Conservation (phyloP, 2,113 vertebrate genomes). For the Herpailurus yagouaroundi region DNA sequence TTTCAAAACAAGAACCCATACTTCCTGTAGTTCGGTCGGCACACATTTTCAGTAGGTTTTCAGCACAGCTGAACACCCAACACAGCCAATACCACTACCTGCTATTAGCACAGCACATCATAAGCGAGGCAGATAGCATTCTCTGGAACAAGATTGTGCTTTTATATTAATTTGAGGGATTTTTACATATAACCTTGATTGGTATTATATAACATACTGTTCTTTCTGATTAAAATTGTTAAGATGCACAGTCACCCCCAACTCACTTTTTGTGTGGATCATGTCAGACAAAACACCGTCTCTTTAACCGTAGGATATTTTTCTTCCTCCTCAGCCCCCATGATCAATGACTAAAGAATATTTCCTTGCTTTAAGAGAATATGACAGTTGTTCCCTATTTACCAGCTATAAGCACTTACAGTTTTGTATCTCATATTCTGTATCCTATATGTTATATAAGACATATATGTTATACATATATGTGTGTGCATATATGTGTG, state of each 20-base stretch:
- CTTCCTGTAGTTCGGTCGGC: not conserved
- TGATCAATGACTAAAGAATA: not conserved
- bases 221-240: not conserved
- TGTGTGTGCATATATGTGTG: not conserved
- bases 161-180: not conserved
- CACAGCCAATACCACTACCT: fast-evolving
- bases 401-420: not conserved
- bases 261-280: not conserved
- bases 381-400: not conserved
- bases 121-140: not conserved
- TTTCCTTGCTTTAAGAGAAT: not conserved
- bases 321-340: not conserved
- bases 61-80: not conserved
- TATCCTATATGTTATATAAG: not conserved
- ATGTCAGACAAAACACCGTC: not conserved
- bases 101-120: fast-evolving
- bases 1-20: not conserved
- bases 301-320: not conserved
- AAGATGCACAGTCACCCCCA: not conserved
- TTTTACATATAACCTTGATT: not conserved
- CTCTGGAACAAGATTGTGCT: too few relatives aligned
- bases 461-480: not conserved
- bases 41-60: not conserved
- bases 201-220: not conserved
- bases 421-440: not conserved